These are phyloP conservation scores for Sycophila sp. DNA, from an alignment of 1,140 invertebrate genomes.

Conservation along the genomic window DNA sequence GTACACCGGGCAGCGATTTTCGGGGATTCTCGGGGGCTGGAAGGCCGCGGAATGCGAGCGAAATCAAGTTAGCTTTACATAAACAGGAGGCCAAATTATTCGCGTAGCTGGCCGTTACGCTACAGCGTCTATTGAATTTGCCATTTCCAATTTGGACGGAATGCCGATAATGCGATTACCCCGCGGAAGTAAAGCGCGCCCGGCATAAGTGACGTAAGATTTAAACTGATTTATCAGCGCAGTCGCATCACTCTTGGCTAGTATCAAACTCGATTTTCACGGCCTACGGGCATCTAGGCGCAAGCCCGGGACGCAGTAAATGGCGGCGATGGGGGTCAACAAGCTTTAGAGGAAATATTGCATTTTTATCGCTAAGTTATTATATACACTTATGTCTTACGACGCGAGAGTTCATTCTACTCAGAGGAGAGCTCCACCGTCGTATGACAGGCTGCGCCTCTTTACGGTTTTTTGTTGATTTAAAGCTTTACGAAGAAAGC, in stretches of 20 bases:
- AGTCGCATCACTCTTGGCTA: neutral
- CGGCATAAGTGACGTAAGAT: slow-evolving; percentile 29
- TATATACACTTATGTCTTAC: no score
- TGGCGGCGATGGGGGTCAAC: no score
- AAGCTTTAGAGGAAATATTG: no score
- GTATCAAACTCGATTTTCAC: slow-evolving; percentile 1
- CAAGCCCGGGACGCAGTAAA: no score
- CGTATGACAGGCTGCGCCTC: no score
- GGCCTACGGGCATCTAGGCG: neutral
- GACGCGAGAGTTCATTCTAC: no score
- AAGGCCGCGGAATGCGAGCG: no score
- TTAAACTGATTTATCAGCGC: slow-evolving; percentile 28
- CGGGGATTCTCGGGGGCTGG: no score
- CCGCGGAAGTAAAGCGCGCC: neutral
- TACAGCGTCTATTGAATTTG: slow-evolving; percentile 8
- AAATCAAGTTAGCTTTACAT: neutral
- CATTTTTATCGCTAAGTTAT: no score
- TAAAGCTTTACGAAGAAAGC: neutral
- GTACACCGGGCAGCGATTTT: no score
- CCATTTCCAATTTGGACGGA: slow-evolving; percentile 5
- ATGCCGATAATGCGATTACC: slow-evolving; percentile 23
- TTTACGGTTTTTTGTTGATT: no score
- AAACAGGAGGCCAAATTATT: slow-evolving; percentile 13
- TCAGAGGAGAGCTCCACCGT: no score
- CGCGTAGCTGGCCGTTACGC: neutral